Base-by-base conservation (phyloP, 1,140 invertebrate species). In the Eriosoma lanigerum region DNA sequence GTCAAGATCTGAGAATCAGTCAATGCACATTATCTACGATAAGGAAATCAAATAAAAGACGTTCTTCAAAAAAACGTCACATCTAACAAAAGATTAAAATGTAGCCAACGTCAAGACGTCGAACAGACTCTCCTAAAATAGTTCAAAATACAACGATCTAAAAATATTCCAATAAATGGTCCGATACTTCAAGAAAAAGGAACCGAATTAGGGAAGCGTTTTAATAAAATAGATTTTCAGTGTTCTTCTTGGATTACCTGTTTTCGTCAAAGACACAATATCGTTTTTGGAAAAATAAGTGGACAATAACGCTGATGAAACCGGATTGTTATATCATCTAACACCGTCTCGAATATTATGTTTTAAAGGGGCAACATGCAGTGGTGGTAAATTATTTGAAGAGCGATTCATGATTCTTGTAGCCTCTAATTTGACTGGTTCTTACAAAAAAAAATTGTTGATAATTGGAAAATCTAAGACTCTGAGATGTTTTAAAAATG, bases 311-410 rank as follows among this genome's bases (percentile, higher is more conserved):
- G 46, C 44, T 24, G 46, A 72, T 72, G 68, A 72, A 72, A 52
- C 68, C 1, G 21, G 68, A 72, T 26, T 50, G 44, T 72, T 72
- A 50, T 52, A 15, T 48, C 12, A 17, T 26, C 46, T 50, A 21
- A 50, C 68, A 24, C 46, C 68, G 21, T 24, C 44, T 72, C 44
- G 50, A 72, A 50, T n/a, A 50, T 72, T 50, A 32, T 44, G 46
- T 72, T 72, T 72, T 50, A 72, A 70, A 70, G 46, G 68, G 44
- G 44, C 26, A 72, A 58, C 24, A 13, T 58, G 56, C 21, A 58
- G 56, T 58, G 24, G 24, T 13, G 56, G 64, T 44, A 68, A 48
- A 68, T 44, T 68, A 48, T 68, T 2, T 44, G 38, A 68, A 48
- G 29, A 68, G 12, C 19, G 21, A 70, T 10, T 70, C 19, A 76